These are phyloP conservation scores for Tridacna crocea DNA, from an alignment of 2,888 invertebrate species.

Conservation along the genomic window DNA sequence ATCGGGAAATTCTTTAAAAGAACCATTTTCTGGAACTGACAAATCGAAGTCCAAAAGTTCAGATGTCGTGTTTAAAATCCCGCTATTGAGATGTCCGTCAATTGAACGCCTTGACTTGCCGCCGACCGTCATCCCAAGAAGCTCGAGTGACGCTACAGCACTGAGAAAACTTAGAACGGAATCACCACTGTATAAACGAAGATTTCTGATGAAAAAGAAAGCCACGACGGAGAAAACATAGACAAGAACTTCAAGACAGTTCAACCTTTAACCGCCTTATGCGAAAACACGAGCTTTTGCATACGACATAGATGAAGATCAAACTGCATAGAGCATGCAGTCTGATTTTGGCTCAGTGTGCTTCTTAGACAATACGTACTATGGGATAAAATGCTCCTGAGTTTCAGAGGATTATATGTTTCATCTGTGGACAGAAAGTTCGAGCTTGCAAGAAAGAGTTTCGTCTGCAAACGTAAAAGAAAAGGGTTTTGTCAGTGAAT, in stretches of 20 bases:
- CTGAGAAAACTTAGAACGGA: conserved; percentile 27
- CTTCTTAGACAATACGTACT: too few species aligned
- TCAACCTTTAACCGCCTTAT: too few species aligned
- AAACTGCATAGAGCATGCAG: too few species aligned
- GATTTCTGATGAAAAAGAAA: conserved; percentile 28
- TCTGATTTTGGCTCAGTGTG: too few species aligned
- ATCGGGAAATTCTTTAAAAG: background rate
- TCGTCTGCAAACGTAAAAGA: too few species aligned
- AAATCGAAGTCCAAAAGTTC: conserved; percentile 45
- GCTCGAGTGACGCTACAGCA: conserved; percentile 53
- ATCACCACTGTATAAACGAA: conserved; percentile 49
- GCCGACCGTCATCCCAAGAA: conserved; percentile 37
- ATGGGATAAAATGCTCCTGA: too few species aligned
- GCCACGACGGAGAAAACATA: background rate
- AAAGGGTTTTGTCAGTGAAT: too few species aligned
- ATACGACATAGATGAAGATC: too few species aligned
- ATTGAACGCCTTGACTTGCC: conserved; percentile 69
- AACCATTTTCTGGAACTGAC: conserved; percentile 16
- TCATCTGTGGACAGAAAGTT: too few species aligned
- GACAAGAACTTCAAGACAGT: background rate
- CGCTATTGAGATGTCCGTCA: conserved; percentile 64
- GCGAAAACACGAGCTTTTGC: too few species aligned
- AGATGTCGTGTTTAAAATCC: conserved; percentile 46
- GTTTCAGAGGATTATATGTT: too few species aligned
- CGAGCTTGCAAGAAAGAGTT: too few species aligned